These are phyloP conservation scores for Phymastichus coffea DNA, from an alignment of 1,140 invertebrate species.

Conservation along the genomic window DNA sequence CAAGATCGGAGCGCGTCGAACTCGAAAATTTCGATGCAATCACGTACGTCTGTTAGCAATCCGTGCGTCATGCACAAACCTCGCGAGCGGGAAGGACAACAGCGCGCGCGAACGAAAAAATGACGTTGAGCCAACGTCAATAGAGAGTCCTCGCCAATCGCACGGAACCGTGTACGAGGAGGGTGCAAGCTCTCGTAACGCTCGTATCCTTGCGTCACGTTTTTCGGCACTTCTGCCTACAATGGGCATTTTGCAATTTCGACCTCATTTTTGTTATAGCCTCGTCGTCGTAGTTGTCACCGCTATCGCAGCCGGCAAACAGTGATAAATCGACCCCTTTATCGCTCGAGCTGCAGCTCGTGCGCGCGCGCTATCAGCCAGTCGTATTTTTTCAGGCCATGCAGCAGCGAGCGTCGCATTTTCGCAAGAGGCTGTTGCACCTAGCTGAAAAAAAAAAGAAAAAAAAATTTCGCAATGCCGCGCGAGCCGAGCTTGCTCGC, in stretches of 20 bases:
- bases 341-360: constrained; percentile 35
- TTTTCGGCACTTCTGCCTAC: no score
- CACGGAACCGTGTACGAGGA: no score
- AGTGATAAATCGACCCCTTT: constrained; percentile 49
- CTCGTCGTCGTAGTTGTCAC: no score
- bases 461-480: constrained; percentile 37
- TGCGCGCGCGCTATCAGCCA: constrained; percentile 41
- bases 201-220: no score
- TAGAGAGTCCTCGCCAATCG: constrained; percentile 47
- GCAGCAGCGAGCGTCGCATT: constrained; percentile 43
- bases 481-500: no score
- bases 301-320: constrained; percentile 48
- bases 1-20: no score
- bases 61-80: no score
- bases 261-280: constrained; percentile 48
- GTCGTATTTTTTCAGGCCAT: constrained; percentile 54
- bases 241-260: constrained; percentile 52
- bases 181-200: no score
- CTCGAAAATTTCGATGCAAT: no score
- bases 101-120: not conserved
- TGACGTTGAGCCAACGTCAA: constrained; percentile 36
- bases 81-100: no score
- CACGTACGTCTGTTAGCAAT: no score
- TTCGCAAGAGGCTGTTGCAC: constrained; percentile 49
- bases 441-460: constrained; percentile 34